phyloP scores from a whole-genome alignment of 2,113 vertebrate species.

The Electrona antarctica region DNA sequence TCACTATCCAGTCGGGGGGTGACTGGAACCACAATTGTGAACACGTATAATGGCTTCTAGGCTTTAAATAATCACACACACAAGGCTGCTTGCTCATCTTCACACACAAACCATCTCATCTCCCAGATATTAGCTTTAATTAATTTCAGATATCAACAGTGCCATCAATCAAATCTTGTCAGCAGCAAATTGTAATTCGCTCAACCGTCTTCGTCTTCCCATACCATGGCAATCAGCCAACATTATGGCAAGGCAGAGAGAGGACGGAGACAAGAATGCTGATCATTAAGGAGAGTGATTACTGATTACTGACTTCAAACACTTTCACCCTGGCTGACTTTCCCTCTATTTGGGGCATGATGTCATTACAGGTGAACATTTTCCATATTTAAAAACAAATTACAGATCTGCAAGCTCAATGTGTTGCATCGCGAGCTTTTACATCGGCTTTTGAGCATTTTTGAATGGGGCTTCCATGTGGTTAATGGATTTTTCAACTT shows the following conservation, averaged over 20 bases:
- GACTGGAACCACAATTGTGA: slow-evolving; percentile 27
- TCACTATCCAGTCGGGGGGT: slow-evolving; percentile 15
- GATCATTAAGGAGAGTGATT: too few species aligned
- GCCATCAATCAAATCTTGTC: slow-evolving; percentile 67
- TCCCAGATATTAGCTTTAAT: slow-evolving; percentile 66
- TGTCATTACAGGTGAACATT: too few species aligned
- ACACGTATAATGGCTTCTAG: slow-evolving; percentile 31
- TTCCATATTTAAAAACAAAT: too few species aligned
- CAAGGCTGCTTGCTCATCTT: slow-evolving; percentile 59
- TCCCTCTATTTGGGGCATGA: too few species aligned
- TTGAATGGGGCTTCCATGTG: too few species aligned
- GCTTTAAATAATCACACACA: slow-evolving; percentile 48
- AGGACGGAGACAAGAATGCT: not conserved
- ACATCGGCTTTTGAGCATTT: too few species aligned
- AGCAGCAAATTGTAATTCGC: slow-evolving; percentile 53
- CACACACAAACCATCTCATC: slow-evolving; percentile 25
- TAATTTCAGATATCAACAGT: slow-evolving; percentile 64
- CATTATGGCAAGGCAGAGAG: not conserved
- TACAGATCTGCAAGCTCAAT: too few species aligned
- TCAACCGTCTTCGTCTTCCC: not conserved
- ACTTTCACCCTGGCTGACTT: too few species aligned
- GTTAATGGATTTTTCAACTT: slow-evolving; percentile 36
- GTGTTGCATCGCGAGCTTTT: too few species aligned
- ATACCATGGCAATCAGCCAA: slow-evolving; percentile 49
- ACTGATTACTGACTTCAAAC: too few species aligned